These are phyloP conservation scores for Tursiops truncatus DNA, from an alignment of 2,113 vertebrate species.

Conservation along the genomic window DNA sequence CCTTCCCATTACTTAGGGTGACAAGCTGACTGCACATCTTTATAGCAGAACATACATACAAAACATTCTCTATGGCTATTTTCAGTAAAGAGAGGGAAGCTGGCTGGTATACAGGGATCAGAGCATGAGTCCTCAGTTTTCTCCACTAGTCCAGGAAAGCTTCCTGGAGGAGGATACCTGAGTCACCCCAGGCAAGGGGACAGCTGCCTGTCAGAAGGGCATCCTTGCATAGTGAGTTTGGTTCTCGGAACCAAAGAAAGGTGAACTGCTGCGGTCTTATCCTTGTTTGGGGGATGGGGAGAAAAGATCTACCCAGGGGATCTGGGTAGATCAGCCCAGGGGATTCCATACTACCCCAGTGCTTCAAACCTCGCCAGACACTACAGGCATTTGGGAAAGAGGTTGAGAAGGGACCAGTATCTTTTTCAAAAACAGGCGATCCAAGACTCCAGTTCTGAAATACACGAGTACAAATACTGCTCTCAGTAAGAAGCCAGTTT, in stretches of 20 bases:
- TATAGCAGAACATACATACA: conserved; percentile 18
- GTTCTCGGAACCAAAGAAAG: neutral
- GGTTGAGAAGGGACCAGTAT: neutral
- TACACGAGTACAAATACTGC: neutral
- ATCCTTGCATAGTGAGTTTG: neutral
- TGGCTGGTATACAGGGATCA: neutral
- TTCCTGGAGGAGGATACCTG: conserved; percentile 65
- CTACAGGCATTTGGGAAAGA: neutral
- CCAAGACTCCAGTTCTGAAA: neutral
- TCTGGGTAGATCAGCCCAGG: neutral
- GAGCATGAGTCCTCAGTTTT: neutral
- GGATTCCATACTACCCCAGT: neutral
- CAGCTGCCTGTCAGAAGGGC: neutral
- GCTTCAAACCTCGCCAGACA: neutral
- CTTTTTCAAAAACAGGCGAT: neutral
- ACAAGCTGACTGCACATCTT: conserved; percentile 37
- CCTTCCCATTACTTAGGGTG: neutral
- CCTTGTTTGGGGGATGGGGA: neutral
- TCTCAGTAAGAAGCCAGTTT: neutral
- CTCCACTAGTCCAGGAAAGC: conserved; percentile 58
- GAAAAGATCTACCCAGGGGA: neutral
- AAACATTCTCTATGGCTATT: conserved; percentile 24
- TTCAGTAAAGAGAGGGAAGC: neutral
- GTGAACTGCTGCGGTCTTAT: neutral
- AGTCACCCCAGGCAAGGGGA: neutral